Percentiles rank a stretch among this genome's conserved stretches.
These are phyloP conservation scores for Cremastobaeus sp. DNA, from an alignment of 2,888 invertebrate genomes.

Conservation along the genomic window DNA sequence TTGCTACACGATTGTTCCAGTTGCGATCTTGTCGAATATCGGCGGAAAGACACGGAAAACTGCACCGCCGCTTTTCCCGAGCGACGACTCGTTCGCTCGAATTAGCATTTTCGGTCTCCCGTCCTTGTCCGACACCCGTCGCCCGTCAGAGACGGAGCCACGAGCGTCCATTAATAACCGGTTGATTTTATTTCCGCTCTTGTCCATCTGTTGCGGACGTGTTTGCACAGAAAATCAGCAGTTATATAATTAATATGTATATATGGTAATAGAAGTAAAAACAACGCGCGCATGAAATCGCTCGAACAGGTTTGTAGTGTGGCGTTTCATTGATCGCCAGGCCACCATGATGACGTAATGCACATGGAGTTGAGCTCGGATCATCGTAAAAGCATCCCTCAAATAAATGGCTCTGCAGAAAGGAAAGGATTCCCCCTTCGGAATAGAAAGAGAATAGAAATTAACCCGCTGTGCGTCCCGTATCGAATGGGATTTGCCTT, in stretches of 20 bases:
- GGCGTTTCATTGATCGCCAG: conserved; percentile 52
- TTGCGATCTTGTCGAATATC: conserved; percentile 44
- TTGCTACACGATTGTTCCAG: conserved; percentile 49
- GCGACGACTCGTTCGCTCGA: background rate
- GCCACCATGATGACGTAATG: conserved; percentile 51
- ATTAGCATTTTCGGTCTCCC: background rate
- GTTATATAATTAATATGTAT: conserved; percentile 24
- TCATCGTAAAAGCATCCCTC: conserved; percentile 56
- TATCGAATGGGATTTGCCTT: conserved; percentile 59
- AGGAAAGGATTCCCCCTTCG: conserved; percentile 48
- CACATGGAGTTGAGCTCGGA: conserved; percentile 47
- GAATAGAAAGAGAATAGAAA: conserved; percentile 50
- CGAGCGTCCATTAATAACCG: background rate
- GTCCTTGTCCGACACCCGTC: background rate
- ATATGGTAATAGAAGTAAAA: conserved; percentile 25
- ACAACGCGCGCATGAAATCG: conserved; percentile 19
- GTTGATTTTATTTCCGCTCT: background rate
- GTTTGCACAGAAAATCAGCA: conserved; percentile 7
- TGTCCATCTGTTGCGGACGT: conserved; percentile 2
- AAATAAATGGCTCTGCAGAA: conserved; percentile 44
- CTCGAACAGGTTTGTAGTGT: conserved; percentile 38
- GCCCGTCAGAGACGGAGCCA: background rate
- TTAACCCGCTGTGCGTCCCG: conserved; percentile 48
- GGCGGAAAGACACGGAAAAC: conserved; percentile 19
- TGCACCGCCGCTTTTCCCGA: conserved; percentile 12